phyloP scores from a whole-genome alignment of 2,797 vertebrate genomes.

The Platalea minor region DNA sequence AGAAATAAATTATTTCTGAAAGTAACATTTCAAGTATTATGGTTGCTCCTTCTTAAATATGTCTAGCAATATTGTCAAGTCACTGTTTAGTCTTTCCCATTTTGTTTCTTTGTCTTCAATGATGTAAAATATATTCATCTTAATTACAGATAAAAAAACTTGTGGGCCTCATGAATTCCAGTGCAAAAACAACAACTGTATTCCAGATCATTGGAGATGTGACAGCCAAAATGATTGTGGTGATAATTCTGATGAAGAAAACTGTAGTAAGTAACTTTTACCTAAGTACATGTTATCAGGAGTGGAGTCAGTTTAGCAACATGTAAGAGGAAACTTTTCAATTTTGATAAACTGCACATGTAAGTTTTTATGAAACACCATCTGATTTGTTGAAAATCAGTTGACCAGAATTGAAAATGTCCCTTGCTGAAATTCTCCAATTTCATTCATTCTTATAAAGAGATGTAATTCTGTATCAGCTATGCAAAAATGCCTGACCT shows the following conservation, averaged over 20 bases:
- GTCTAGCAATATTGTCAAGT: background rate
- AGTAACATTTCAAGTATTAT: background rate
- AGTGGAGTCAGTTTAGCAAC: background rate
- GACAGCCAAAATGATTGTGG: conserved; percentile 98
- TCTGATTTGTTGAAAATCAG: background rate
- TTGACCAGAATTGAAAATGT: background rate
- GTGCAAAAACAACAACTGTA: conserved; percentile 99
- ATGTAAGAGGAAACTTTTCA: background rate
- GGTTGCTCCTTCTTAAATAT: background rate
- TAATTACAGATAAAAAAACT: conserved; percentile 95
- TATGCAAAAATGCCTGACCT: background rate
- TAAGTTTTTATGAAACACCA: background rate
- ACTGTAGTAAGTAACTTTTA: conserved; percentile 90
- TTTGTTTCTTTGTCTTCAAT: background rate
- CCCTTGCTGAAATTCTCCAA: background rate
- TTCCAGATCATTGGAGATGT: conserved; percentile 97
- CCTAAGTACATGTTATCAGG: background rate
- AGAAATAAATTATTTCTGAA: background rate
- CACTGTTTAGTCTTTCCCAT: background rate
- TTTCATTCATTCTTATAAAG: background rate
- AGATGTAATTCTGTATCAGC: background rate
- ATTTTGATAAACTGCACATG: background rate
- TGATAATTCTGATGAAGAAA: conserved; percentile 97
- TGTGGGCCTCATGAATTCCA: conserved; percentile 97
- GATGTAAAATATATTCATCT: conserved; percentile 13